Evolutionary conservation across 2,888 invertebrate species (phyloP).

Genomic region (Seladonia tumulorum): DNA sequence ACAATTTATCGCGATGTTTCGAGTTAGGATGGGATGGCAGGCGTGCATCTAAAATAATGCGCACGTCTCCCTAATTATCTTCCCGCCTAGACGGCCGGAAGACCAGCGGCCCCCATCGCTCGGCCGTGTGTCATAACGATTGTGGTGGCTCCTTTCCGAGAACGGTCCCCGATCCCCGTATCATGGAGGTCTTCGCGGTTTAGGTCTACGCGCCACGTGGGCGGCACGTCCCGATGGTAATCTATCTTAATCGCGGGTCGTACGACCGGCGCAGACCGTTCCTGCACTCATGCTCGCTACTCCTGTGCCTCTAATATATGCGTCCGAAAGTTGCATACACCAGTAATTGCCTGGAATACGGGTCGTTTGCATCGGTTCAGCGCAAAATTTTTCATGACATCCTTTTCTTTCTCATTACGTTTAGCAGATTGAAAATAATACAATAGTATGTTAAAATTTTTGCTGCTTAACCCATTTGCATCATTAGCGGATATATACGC

Average conservation of each 20-base stretch:
- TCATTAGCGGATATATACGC: no score
- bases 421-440: no score
- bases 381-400: neutral
- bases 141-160: conserved; percentile 29
- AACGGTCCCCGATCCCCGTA: conserved; percentile 35
- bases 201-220: conserved; percentile 26
- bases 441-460: no score
- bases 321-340: neutral
- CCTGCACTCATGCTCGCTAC: conserved; percentile 1
- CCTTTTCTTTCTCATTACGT: no score
- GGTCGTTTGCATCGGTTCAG: neutral
- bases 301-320: neutral
- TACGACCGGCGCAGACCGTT: neutral
- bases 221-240: conserved; percentile 19
- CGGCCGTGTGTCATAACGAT: conserved; percentile 45
- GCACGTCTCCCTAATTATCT: conserved; percentile 49
- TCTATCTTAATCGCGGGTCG: conserved; percentile 45
- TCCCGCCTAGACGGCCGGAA: conserved; percentile 24
- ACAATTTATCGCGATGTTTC: conserved; percentile 67
- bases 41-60: conserved; percentile 56
- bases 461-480: no score
- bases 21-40: conserved; percentile 31
- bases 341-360: neutral
- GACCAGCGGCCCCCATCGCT: conserved; percentile 14
- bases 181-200: neutral